These are phyloP conservation scores for Pemphigus obesinymphae DNA, from an alignment of 1,140 invertebrate genomes.

Conservation along the genomic window DNA sequence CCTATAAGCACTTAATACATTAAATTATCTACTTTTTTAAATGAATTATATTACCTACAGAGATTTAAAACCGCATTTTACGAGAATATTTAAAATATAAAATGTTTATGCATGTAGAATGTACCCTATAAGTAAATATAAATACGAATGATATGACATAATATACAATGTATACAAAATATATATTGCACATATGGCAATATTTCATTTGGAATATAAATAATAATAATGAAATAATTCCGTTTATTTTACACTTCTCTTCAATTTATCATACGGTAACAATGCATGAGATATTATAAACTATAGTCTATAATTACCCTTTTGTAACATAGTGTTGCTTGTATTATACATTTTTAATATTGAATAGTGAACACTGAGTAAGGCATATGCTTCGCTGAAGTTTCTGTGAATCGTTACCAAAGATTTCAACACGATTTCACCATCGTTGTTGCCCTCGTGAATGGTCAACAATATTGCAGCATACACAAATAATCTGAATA, in stretches of 20 bases:
- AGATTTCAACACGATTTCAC: conserved; percentile 17
- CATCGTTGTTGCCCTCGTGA: neutral
- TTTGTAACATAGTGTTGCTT: neutral
- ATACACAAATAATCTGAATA: conserved; percentile 22
- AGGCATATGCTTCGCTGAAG: neutral
- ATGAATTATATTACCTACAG: too few species aligned
- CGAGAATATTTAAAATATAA: too few species aligned
- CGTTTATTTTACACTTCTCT: neutral
- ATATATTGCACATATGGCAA: too few species aligned
- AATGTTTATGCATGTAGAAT: too few species aligned
- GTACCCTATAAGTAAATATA: too few species aligned
- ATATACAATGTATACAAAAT: too few species aligned
- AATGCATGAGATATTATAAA: neutral
- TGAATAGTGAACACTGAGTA: conserved; percentile 24
- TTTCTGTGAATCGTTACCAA: conserved; percentile 21
- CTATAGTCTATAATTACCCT: neutral
- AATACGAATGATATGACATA: too few species aligned
- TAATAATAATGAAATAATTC: too few species aligned
- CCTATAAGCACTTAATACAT: too few species aligned
- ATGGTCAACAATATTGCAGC: conserved; percentile 12
- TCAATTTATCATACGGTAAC: neutral
- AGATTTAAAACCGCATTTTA: too few species aligned
- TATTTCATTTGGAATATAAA: neutral
- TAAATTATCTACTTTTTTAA: too few species aligned
- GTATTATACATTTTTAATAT: neutral